Percentiles rank a stretch among this genome's conserved stretches.
Evolutionary conservation across 2,113 vertebrate genomes (phyloP).

Genomic region (Callionymus lyra): DNA sequence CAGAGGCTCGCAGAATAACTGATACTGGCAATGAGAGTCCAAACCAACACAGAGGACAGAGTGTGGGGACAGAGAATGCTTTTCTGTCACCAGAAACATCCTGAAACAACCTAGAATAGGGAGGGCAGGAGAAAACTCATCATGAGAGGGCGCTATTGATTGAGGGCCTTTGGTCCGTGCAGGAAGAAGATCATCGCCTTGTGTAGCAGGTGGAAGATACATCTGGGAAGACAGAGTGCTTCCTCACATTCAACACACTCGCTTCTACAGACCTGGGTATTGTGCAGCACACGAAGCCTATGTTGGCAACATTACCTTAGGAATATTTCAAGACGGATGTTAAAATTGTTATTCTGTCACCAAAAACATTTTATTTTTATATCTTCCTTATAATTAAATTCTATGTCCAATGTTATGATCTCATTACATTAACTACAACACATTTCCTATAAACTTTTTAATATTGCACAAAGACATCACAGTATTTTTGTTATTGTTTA

Average conservation of each 20-base stretch:
- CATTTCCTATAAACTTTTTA: too few relatives aligned
- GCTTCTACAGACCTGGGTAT: too few relatives aligned
- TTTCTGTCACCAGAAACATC: constrained; percentile 31
- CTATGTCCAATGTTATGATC: too few relatives aligned
- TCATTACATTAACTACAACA: too few relatives aligned
- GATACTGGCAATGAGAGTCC: constrained; percentile 27
- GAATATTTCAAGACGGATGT: too few relatives aligned
- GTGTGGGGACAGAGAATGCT: constrained; percentile 38
- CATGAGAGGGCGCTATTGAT: constrained; percentile 13
- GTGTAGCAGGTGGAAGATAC: constrained; percentile 15
- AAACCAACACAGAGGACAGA: constrained; percentile 45
- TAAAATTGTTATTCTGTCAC: too few relatives aligned
- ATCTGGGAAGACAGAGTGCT: background rate
- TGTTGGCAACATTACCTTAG: too few relatives aligned
- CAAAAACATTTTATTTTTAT: too few relatives aligned
- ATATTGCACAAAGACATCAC: too few relatives aligned
- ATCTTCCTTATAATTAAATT: too few relatives aligned
- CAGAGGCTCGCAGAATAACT: constrained; percentile 19
- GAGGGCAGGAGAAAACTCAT: constrained; percentile 13
- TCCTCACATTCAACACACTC: constrained; percentile 1
- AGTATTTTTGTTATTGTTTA: too few relatives aligned
- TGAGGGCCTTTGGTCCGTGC: constrained; percentile 4
- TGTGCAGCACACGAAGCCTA: too few relatives aligned
- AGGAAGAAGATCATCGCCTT: constrained; percentile 10
- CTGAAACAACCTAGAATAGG: constrained; percentile 18